Conservation (phyloP, 2,888 invertebrate genomes). For the Cheilosia variabilis region DNA sequence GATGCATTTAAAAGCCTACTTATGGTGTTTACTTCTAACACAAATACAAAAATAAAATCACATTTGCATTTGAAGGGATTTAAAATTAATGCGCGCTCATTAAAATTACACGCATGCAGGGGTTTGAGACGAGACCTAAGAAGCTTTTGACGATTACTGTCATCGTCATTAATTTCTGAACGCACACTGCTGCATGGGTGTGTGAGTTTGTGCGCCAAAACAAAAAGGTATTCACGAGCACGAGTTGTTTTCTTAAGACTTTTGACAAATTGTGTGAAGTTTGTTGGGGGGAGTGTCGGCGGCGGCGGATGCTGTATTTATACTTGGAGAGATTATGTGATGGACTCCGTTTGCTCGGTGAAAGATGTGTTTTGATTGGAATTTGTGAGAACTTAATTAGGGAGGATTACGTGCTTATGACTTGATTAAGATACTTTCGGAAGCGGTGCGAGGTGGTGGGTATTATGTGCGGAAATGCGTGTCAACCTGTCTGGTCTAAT, state of each 20-base stretch:
- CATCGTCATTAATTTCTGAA: constrained; percentile 28
- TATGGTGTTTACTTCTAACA: constrained; percentile 6
- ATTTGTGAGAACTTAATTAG: constrained; percentile 44
- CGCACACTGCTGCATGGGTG: neutral
- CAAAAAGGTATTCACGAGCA: constrained; percentile 47
- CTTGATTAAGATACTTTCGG: constrained; percentile 43
- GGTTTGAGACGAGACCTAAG: constrained; percentile 11
- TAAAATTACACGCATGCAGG: constrained; percentile 25
- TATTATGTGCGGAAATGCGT: neutral
- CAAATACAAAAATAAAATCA: neutral
- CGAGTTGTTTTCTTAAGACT: constrained; percentile 33
- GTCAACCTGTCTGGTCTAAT: too few species aligned
- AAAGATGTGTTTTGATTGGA: constrained; percentile 45
- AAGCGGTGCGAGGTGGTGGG: neutral
- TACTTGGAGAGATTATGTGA: constrained; percentile 33
- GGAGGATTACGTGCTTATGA: constrained; percentile 48
- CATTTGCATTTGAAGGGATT: constrained; percentile 37
- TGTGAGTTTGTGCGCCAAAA: constrained; percentile 23
- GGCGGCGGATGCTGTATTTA: constrained; percentile 21
- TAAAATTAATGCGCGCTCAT: constrained; percentile 27
- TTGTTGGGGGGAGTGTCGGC: neutral
- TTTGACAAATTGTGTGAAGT: constrained; percentile 57
- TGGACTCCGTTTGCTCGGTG: constrained; percentile 28
- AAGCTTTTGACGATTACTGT: constrained; percentile 58
- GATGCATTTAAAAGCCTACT: constrained; percentile 21